A percentile compares a stretch with the other conserved stretches of the same genome.
Conservation (phyloP, 2,797 vertebrate species). For the Trachops cirrhosus region DNA sequence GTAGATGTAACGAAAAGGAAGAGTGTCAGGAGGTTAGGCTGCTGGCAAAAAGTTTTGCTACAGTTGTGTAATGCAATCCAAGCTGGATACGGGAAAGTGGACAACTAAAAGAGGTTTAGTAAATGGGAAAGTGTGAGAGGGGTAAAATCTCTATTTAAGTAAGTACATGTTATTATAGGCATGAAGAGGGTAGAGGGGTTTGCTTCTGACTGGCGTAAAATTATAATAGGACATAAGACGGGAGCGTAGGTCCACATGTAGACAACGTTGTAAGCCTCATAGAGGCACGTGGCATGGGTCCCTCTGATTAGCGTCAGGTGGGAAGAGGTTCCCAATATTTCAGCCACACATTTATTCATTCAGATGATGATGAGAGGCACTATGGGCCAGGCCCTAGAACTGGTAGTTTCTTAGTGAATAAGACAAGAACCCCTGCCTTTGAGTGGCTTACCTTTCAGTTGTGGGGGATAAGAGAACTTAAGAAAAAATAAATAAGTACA, state of each 20-base stretch:
- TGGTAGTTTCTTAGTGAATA: neutral
- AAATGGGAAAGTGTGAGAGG: neutral
- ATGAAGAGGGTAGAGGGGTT: neutral
- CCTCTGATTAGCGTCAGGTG: too few relatives aligned
- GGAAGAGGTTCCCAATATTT: neutral
- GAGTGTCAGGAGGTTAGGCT: neutral
- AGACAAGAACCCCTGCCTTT: neutral
- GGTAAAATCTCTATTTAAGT: neutral
- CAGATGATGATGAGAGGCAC: neutral
- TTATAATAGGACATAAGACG: neutral
- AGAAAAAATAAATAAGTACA: neutral
- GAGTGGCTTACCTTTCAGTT: neutral
- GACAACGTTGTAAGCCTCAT: neutral
- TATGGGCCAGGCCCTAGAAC: neutral
- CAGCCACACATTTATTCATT: neutral
- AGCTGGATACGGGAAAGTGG: neutral
- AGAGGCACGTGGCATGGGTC: neutral
- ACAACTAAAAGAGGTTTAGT: neutral
- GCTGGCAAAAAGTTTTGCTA: neutral
- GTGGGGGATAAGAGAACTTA: neutral
- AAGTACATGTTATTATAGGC: neutral
- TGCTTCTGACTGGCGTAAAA: neutral
- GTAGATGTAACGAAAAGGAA: neutral
- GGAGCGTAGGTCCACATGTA: fast-evolving
- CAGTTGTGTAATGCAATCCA: neutral